Conservation (phyloP, 2,797 vertebrate species). For the Sebastes glaucus region DNA sequence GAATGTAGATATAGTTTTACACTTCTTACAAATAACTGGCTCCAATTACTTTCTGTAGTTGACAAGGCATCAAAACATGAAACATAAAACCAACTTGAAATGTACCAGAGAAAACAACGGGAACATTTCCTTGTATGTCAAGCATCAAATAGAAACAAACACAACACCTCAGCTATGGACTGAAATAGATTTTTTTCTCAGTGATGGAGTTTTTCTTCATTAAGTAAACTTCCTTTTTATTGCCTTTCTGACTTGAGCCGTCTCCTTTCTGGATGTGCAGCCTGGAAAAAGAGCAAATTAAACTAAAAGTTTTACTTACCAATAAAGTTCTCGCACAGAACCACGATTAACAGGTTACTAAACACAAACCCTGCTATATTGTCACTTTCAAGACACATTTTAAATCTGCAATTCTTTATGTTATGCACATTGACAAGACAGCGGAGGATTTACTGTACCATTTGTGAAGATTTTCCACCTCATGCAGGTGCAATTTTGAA, state of each 20-base stretch:
- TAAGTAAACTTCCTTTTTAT: not conserved
- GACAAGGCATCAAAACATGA: slow-evolving; percentile 10
- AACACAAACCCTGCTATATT: not conserved
- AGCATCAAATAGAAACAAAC: not conserved
- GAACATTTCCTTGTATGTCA: not conserved
- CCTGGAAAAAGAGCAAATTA: not conserved
- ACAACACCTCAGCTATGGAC: not conserved
- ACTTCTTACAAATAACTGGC: not conserved
- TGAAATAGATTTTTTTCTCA: not conserved
- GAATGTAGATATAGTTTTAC: not conserved
- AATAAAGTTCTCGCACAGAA: not conserved
- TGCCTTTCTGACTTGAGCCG: not conserved
- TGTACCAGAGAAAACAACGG: not conserved
- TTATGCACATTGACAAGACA: not conserved
- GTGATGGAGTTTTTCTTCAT: not conserved
- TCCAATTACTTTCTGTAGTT: not conserved
- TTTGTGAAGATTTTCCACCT: not conserved
- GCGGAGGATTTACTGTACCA: not conserved
- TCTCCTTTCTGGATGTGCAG: not conserved
- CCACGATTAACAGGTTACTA: not conserved
- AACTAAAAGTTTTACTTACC: not conserved
- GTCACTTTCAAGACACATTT: not conserved
- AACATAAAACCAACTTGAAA: not conserved
- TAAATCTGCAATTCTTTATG: not conserved
- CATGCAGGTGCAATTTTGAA: not conserved